phyloP scores from a whole-genome alignment of 2,797 vertebrate genomes.

The Tragopan temminckii region DNA sequence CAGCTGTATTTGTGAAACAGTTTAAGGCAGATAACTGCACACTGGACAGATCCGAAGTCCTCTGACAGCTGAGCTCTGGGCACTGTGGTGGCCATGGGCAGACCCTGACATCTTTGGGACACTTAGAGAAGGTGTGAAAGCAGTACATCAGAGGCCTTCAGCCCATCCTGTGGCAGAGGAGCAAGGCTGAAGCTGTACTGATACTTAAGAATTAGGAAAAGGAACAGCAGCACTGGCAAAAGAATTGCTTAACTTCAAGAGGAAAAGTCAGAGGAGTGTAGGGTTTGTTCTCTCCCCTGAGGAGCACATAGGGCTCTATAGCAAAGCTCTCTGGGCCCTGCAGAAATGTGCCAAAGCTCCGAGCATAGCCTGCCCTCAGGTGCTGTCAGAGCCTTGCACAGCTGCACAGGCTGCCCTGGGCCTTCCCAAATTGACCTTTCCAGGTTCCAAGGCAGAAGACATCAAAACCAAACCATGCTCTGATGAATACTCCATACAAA shows the following conservation, averaged over 20 bases:
- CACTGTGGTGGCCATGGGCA: not conserved
- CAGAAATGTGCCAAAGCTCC: not conserved
- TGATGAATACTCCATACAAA: not conserved
- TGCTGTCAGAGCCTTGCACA: not conserved
- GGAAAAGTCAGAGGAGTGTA: not conserved
- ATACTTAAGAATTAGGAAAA: not conserved
- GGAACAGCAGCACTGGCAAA: not conserved
- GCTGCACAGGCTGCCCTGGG: not conserved
- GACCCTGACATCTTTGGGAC: not conserved
- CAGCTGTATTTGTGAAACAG: conserved; percentile 46
- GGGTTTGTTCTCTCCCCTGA: not conserved
- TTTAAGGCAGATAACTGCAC: conserved; percentile 44
- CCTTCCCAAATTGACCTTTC: not conserved
- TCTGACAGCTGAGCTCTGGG: not conserved
- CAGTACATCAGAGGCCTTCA: not conserved
- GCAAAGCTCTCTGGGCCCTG: not conserved
- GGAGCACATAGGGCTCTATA: rapidly evolving
- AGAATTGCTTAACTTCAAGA: not conserved
- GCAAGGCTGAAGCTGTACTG: not conserved
- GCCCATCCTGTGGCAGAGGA: not conserved
- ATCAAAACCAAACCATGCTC: not conserved
- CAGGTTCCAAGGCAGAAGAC: not conserved
- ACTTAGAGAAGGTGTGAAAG: not conserved
- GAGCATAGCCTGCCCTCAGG: not conserved
- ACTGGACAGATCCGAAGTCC: not conserved